Evolutionary conservation across 2,113 vertebrate species (phyloP), one percentile per base, ranked within the genome.

Genomic region (Pandion haliaetus): DNA sequence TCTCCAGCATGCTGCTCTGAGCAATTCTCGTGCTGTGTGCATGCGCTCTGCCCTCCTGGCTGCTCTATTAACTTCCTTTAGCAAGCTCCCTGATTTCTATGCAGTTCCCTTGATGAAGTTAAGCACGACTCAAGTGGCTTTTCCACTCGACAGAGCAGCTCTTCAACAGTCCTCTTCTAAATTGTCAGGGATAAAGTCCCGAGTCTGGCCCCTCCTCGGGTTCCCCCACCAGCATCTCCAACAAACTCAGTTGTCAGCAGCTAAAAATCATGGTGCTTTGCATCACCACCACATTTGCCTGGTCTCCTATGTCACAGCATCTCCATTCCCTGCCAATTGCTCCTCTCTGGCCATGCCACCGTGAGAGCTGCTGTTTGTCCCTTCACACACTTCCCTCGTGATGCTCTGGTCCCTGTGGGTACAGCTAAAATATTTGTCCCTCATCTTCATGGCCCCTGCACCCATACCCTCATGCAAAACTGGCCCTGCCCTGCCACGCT

Each of bases 91-190:
- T 90, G 70, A 93, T 96, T 95, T 96, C 79, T 82, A 19, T 79
- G 92, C 90, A 42, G 85, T 82, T 92, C 38, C 31, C 79, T 92
- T 93, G 87, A 97, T 94, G 92, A 95, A 95, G 92, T 87, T 87
- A 94, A 96, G 47, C 61, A 79, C 2, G 0, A 52, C 29, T 88
- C 92, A 63, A 96, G 92, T 87, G 95, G 78, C 81, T 95, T 94
- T 97, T 92, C 94, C 0, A 1, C 88, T 95, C 0, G 0, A 58
- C 38, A 90, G 74, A 94, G 62, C 92, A 91, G 88, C 70, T 92
- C 92, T 85, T 95, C 82, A 82, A 42, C 88, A 90, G 15, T 26
- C 32, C n/a, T 87, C 38, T 70, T 78, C 66, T 91, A 79, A 93
- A 91, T 38, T 79, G 42, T n/a, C 32, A 31, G 24, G 34, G 55